phyloP scores from a whole-genome alignment of 2,797 vertebrate genomes.

The Menidia menidia region DNA sequence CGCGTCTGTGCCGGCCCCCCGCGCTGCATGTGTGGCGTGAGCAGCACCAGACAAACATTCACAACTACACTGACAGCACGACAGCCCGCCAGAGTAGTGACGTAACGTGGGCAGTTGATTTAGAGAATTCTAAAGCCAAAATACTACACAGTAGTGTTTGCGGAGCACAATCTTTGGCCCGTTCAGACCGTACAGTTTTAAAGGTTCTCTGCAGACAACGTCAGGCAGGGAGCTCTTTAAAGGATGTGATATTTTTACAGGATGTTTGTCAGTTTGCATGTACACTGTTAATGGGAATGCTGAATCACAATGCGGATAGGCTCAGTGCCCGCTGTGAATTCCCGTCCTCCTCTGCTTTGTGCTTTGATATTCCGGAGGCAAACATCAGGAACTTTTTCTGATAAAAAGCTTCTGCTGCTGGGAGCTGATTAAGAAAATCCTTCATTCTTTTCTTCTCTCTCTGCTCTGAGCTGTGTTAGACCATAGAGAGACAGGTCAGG shows the following conservation, averaged over 20 bases:
- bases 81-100: constrained; percentile 34
- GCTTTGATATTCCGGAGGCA: not conserved
- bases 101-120: constrained; percentile 24
- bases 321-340: not conserved
- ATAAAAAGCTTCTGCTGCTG: not conserved
- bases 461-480: not conserved
- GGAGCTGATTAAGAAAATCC: no score
- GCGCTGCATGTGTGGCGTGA: constrained; percentile 56
- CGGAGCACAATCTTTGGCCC: not conserved
- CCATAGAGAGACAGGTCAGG: no score
- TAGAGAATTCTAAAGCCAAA: constrained; percentile 8
- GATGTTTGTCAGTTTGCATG: no score
- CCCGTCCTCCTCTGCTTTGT: not conserved
- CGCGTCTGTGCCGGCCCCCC: constrained; percentile 61
- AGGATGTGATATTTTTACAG: not conserved
- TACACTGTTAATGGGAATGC: no score
- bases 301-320: not conserved
- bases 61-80: constrained; percentile 28
- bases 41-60: constrained; percentile 60
- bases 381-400: not conserved
- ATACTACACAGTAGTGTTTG: not conserved
- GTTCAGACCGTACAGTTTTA: not conserved
- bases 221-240: not conserved
- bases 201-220: not conserved
- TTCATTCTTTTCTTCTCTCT: not conserved